These are phyloP conservation scores for Barnardius zonarius DNA, from an alignment of 2,113 vertebrate species.

Conservation along the genomic window DNA sequence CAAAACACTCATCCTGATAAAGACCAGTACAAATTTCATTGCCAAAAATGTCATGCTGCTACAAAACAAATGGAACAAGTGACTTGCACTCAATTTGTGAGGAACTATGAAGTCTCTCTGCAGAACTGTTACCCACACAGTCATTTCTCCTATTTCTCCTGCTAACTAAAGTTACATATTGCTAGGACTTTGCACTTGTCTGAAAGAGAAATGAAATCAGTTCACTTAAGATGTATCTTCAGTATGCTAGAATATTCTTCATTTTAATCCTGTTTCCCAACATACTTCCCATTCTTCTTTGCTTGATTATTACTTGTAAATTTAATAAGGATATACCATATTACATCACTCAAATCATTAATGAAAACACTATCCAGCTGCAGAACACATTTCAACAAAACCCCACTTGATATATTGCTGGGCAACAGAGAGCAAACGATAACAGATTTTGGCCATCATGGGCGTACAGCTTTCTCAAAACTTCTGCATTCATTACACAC, in stretches of 20 bases:
- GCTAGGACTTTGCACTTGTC: not conserved
- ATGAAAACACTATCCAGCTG: not conserved
- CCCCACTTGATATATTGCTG: not conserved
- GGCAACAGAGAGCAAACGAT: not conserved
- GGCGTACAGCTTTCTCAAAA: not conserved
- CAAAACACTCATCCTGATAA: not conserved
- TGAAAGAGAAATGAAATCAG: constrained; percentile 23
- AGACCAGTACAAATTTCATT: not conserved
- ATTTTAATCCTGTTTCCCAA: constrained; percentile 40
- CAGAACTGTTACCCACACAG: not conserved
- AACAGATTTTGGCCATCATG: not conserved
- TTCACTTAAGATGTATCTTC: not conserved
- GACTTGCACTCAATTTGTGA: not conserved
- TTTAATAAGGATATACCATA: constrained; percentile 41
- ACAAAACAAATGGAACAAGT: not conserved
- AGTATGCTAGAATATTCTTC: not conserved
- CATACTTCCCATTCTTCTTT: constrained; percentile 37
- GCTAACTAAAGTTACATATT: not conserved
- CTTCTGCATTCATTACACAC: not conserved
- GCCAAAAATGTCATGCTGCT: not conserved
- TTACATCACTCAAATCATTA: constrained; percentile 15
- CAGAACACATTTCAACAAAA: not conserved
- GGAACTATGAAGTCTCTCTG: not conserved
- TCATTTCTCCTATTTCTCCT: not conserved
- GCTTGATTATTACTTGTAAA: constrained; percentile 28